Conservation (phyloP, 2,113 vertebrate genomes). For the Azemiops feae region DNA sequence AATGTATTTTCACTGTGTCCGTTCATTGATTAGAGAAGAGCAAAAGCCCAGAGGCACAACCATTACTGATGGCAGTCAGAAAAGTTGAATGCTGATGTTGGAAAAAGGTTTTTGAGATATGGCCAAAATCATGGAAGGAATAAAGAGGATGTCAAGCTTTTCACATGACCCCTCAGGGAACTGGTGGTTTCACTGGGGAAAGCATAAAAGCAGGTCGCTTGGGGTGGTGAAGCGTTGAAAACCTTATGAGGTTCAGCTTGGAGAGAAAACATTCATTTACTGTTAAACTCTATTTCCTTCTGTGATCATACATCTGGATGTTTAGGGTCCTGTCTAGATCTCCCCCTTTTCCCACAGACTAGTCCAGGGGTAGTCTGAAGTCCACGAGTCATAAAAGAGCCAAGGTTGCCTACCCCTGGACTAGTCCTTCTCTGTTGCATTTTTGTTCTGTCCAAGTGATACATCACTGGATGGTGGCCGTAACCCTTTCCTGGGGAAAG, state of each 20-base stretch:
- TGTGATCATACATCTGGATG: fast-evolving
- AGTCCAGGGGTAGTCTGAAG: no score
- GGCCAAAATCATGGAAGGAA: not conserved
- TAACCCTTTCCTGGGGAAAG: not conserved
- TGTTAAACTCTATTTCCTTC: not conserved
- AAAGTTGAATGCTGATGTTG: not conserved
- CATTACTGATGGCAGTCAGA: not conserved
- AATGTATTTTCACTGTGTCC: not conserved
- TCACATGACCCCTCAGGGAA: not conserved
- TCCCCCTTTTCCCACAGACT: not conserved
- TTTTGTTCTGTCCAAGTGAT: not conserved
- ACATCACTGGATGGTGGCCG: not conserved
- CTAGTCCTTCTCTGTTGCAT: not conserved
- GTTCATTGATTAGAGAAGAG: not conserved
- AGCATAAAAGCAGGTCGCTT: not conserved
- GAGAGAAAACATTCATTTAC: slow-evolving; percentile 17
- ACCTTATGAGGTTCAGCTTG: not conserved
- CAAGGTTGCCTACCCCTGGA: no score
- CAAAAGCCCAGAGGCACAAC: slow-evolving; percentile 11
- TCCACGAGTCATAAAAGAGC: no score
- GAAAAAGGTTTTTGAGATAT: slow-evolving; percentile 23
- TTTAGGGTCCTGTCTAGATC: not conserved
- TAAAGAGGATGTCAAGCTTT: slow-evolving; percentile 5
- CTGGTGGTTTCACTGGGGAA: slow-evolving; percentile 12
- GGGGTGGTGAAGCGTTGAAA: fast-evolving